Evolutionary conservation across 2,797 vertebrate genomes (phyloP).

Genomic region (Crocidura indochinensis): DNA sequence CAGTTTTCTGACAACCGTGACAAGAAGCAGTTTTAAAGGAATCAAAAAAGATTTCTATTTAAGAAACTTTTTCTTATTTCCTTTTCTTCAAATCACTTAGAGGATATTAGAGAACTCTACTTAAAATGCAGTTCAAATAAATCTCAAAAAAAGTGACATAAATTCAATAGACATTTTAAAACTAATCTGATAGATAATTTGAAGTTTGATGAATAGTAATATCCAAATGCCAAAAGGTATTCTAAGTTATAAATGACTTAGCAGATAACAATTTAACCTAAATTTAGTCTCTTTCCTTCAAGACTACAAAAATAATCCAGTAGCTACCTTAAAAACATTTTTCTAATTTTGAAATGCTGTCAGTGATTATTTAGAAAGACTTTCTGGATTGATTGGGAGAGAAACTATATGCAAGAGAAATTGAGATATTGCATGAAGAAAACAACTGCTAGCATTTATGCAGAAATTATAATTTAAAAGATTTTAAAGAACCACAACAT

Average conservation of each 20-base stretch:
- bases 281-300: conserved; percentile 65
- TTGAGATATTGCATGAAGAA: conserved; percentile 57
- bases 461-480: conserved; percentile 61
- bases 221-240: conserved; percentile 37
- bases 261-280: conserved; percentile 44
- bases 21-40: conserved; percentile 11
- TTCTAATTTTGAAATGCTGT: conserved; percentile 67
- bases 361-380: conserved; percentile 42
- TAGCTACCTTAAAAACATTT: conserved; percentile 67
- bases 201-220: conserved; percentile 20
- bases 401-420: conserved; percentile 57
- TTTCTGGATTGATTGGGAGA: conserved; percentile 47
- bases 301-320: conserved; percentile 60
- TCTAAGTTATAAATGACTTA: conserved; percentile 30
- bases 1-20: conserved; percentile 14
- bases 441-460: conserved; percentile 63
- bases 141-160: conserved; percentile 21
- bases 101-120: neutral
- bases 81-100: conserved; percentile 51
- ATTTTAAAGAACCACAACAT: conserved; percentile 70
- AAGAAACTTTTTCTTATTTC: conserved; percentile 1
- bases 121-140: conserved; percentile 70
- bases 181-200: conserved; percentile 55
- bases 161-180: conserved; percentile 46
- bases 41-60: conserved; percentile 49